Percentiles rank a stretch among this genome's conserved stretches.
phyloP scores from a whole-genome alignment of 1,140 invertebrate species.

The Stegodyphus mimosarum region DNA sequence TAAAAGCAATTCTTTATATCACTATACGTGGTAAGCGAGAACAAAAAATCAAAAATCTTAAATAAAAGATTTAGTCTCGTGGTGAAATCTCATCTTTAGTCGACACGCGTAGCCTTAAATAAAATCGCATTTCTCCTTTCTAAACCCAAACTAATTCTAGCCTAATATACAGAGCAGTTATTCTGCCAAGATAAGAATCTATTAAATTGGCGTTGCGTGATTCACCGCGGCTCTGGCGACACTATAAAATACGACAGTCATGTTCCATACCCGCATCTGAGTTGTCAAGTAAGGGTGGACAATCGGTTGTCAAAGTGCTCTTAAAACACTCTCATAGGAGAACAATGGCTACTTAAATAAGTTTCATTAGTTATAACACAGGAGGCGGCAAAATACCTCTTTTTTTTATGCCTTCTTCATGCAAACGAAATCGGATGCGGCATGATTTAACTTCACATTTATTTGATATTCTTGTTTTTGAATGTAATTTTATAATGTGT shows the following conservation, averaged over 20 bases:
- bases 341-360: slow-evolving; percentile 56
- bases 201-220: slow-evolving; percentile 51
- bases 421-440: neutral
- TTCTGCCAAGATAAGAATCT: slow-evolving; percentile 30
- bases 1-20: too few species aligned
- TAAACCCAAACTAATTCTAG: neutral
- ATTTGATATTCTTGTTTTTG: neutral
- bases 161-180: neutral
- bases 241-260: slow-evolving; percentile 51
- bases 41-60: too few species aligned
- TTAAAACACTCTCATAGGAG: slow-evolving; percentile 47
- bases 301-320: slow-evolving; percentile 58
- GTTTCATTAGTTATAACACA: slow-evolving; percentile 31
- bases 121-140: too few species aligned
- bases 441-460: neutral
- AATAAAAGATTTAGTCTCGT: too few species aligned
- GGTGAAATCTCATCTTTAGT: too few species aligned
- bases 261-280: slow-evolving; percentile 32
- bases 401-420: neutral
- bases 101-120: too few species aligned
- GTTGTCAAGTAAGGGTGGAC: slow-evolving; percentile 53
- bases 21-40: too few species aligned
- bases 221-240: slow-evolving; percentile 10
- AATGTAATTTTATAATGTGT: neutral
- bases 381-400: slow-evolving; percentile 28